These are phyloP conservation scores for Macrobrachium nipponense DNA, from an alignment of 1,140 invertebrate species.

Conservation along the genomic window DNA sequence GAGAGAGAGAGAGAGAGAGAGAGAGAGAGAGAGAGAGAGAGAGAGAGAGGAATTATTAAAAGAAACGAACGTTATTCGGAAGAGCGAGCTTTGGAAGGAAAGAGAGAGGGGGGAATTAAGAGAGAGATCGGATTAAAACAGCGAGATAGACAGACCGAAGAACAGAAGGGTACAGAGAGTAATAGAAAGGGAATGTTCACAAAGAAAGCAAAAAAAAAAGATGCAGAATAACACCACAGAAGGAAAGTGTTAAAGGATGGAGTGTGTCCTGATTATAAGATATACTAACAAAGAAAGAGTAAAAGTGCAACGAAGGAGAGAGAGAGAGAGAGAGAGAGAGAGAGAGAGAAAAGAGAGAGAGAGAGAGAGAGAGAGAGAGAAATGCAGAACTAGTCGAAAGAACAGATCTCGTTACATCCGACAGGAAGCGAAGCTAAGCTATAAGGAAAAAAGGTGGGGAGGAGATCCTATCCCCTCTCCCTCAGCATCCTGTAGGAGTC, in stretches of 20 bases:
- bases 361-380: not conserved
- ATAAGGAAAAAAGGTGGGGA: too few species aligned
- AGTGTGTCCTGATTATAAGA: not conserved
- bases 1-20: slow-evolving; percentile 11
- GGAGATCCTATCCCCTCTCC: too few species aligned
- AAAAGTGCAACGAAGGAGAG: not conserved
- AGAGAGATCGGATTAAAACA: not conserved
- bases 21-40: not conserved
- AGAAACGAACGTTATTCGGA: not conserved
- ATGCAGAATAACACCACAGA: not conserved
- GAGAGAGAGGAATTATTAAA: not conserved
- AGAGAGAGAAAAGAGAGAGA: not conserved
- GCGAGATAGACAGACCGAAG: not conserved
- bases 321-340: too few species aligned
- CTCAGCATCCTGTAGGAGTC: too few species aligned
- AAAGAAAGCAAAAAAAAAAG: too few species aligned
- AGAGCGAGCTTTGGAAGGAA: not conserved
- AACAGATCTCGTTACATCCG: not conserved
- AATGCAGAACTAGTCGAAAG: not conserved
- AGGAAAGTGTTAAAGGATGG: not conserved
- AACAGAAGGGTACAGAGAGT: not conserved
- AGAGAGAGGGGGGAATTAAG: not conserved
- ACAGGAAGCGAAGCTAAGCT: too few species aligned
- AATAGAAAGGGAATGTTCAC: not conserved
- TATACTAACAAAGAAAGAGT: too few species aligned